Base-by-base conservation (phyloP, 2,797 vertebrate genomes). In the Philypnodon macrostomus region DNA sequence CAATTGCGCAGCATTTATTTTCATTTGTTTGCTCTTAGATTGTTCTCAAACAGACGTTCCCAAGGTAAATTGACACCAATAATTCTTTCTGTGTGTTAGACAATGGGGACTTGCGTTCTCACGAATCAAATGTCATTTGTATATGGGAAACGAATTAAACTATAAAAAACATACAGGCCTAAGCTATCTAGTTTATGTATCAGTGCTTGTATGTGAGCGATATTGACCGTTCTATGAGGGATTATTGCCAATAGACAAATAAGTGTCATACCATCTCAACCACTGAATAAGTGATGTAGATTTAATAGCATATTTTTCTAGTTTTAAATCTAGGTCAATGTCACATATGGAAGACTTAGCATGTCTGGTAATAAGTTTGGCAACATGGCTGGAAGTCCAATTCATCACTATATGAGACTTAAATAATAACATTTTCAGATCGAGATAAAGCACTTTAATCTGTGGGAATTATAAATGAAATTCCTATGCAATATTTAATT, bases 291-390 rank as follows among this genome's bases (percentile, higher is more conserved):
- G 79, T 53, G 54, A 83, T 80, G 75, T 45, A 39, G 24, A 50
- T 80, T 75, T 79, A 69, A 67, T 64, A 37, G 53, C 46, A 24
- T 46, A 50, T 41, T 31, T 42, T 51, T 33, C 48, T 44, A 73
- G 49, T 67, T 53, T n/a, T 30, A 59, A 80, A 88, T 86, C 48
- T 85, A 73, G 85, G 77, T 80, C 84, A 81, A 23, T 32, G 56
- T 63, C 39, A 24, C 52, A 14, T 17, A 30, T 63, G 58, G 39
- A 46, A 62, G 54, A 54, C 34, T 31, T 52, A 58, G 56, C 71
- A 39, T 44, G 58, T 66, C 45, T 61, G 40, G 39, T 67, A 38
- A 62, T 61, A 67, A 63, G 44, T 48, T 49, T 4, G 53, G 36
- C 48, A 55, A 66, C 56, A 31, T 58, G 47, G 23, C 19, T 30